Percentiles rank a stretch among this genome's conserved stretches.
phyloP scores from a whole-genome alignment of 2,888 invertebrate species.

The Conomelus anceps region DNA sequence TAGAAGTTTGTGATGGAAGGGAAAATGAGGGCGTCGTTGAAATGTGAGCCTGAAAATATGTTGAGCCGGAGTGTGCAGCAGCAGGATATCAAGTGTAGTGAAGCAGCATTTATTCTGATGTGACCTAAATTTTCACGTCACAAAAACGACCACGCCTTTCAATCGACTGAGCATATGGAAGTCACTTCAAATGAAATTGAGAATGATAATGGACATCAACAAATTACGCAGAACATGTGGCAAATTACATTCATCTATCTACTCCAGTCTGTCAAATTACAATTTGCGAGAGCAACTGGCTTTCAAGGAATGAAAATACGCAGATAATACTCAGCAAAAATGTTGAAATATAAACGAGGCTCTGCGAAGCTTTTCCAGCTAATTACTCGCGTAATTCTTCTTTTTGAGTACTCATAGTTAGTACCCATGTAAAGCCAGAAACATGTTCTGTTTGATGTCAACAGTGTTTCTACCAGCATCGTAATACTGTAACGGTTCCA shows the following conservation, averaged over 20 bases:
- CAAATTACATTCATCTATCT: background rate
- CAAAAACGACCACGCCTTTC: background rate
- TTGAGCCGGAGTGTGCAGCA: background rate
- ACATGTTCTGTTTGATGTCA: background rate
- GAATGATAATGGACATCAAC: background rate
- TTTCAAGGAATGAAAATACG: background rate
- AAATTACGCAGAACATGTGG: background rate
- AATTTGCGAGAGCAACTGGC: background rate
- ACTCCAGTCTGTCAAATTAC: background rate
- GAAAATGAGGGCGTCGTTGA: background rate
- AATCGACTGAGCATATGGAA: background rate
- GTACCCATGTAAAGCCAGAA: background rate
- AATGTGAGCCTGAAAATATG: background rate
- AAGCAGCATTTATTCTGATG: background rate
- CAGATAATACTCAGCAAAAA: background rate
- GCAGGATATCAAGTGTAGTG: background rate
- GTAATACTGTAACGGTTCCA: too few species aligned
- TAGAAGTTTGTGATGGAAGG: background rate
- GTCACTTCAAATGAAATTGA: background rate
- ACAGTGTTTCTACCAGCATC: background rate
- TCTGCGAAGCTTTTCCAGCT: background rate
- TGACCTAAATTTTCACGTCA: background rate
- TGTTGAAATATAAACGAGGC: background rate
- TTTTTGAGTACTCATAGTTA: background rate
- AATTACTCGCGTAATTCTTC: background rate